phyloP scores from a whole-genome alignment of 2,888 invertebrate genomes.

The Nycteola revayana region DNA sequence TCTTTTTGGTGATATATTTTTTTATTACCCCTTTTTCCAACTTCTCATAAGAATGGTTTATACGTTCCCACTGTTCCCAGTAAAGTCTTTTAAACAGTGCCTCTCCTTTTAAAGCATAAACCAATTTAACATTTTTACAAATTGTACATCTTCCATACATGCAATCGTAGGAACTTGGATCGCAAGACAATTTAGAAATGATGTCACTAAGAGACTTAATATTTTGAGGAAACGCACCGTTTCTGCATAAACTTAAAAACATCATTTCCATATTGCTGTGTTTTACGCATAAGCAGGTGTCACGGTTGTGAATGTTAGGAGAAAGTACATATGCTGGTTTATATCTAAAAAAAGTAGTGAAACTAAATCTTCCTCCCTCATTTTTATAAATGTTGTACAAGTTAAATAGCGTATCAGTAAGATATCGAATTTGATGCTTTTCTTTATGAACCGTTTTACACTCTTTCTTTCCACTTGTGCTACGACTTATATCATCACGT shows the following conservation, averaged over 20 bases:
- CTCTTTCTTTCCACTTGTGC: conserved; percentile 1
- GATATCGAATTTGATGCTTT: conserved; percentile 1
- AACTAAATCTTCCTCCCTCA: not conserved
- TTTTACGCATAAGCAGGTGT: conserved; percentile 18
- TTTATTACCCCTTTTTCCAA: not conserved
- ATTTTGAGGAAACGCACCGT: conserved; percentile 3
- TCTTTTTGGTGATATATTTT: conserved; percentile 2
- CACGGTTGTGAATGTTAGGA: conserved; percentile 6
- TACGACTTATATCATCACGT: not conserved
- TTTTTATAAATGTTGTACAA: not conserved
- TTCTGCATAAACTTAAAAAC: no score
- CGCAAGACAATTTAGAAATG: not conserved
- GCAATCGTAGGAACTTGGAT: not conserved
- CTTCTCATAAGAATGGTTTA: not conserved
- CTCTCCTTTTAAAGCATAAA: no score
- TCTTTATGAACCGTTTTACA: not conserved
- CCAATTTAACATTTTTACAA: no score
- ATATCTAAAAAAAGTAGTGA: not conserved
- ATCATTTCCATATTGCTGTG: conserved; percentile 12
- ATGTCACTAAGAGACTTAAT: no score
- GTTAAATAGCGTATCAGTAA: not conserved
- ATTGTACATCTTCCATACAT: not conserved
- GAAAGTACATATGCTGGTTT: not conserved
- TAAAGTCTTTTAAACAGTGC: no score
- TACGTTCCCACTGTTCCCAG: not conserved